Evolutionary conservation across 2,888 invertebrate genomes (phyloP).

Genomic region (Periphyllus acericola): DNA sequence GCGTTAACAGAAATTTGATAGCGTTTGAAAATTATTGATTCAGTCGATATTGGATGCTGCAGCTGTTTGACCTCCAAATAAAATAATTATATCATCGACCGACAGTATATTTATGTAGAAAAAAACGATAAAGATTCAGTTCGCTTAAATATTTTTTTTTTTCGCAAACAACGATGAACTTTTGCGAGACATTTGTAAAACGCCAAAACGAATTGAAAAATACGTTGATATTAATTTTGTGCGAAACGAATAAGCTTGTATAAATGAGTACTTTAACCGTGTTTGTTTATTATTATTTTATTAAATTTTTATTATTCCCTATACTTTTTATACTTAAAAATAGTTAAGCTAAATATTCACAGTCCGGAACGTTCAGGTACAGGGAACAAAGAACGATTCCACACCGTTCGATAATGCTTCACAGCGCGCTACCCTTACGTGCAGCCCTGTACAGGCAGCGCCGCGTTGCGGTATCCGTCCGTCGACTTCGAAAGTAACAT

Average conservation of each 20-base stretch:
- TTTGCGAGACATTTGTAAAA: background rate
- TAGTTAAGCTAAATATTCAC: background rate
- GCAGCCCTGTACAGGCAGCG: no score
- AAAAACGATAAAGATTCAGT: background rate
- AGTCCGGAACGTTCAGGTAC: background rate
- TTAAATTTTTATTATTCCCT: background rate
- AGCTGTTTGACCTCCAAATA: background rate
- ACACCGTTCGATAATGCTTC: background rate
- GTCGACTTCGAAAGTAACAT: background rate
- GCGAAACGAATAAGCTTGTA: background rate
- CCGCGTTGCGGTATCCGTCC: background rate
- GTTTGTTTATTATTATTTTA: no score
- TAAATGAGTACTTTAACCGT: slow-evolving; percentile 13
- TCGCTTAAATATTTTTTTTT: background rate
- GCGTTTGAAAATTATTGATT: background rate
- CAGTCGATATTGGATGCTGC: background rate
- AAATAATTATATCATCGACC: background rate
- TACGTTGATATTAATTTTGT: slow-evolving; percentile 26
- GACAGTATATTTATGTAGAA: background rate
- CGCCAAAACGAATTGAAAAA: slow-evolving; percentile 23
- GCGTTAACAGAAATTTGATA: background rate
- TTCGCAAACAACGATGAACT: background rate
- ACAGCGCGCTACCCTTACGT: background rate
- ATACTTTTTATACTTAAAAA: background rate
- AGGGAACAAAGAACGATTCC: background rate